A percentile compares a stretch with the other conserved stretches of the same genome.
Conservation (phyloP, 2,797 vertebrate genomes). For the Epinephelus awoara region DNA sequence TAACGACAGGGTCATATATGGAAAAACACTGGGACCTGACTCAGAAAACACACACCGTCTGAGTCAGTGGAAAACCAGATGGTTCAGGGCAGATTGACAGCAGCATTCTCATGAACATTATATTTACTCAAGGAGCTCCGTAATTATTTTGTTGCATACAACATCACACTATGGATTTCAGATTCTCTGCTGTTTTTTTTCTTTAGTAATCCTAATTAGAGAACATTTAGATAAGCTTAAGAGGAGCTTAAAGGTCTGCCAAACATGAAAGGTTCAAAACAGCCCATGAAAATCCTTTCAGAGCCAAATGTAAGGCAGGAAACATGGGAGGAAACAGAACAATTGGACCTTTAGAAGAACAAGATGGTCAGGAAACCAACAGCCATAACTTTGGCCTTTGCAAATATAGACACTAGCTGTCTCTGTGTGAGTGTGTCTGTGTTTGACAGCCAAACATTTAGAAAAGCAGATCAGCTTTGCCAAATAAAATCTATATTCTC, state of each 20-base stretch:
- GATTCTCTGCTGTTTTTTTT: neutral
- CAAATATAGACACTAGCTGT: conserved; percentile 35
- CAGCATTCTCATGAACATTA: conserved; percentile 20
- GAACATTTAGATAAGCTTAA: conserved; percentile 16
- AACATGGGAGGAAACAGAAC: conserved; percentile 62
- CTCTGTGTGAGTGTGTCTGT: neutral
- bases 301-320: conserved; percentile 46
- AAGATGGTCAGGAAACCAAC: conserved; percentile 40
- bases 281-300: neutral
- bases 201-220: conserved; percentile 34
- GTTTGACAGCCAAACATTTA: neutral
- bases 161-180: neutral
- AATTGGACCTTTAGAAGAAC: conserved; percentile 47
- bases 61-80: conserved; percentile 64
- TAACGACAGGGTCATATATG: conserved; percentile 55
- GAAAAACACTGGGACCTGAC: conserved; percentile 68
- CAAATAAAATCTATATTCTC: neutral
- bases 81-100: conserved; percentile 36
- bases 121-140: conserved; percentile 7
- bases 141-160: neutral
- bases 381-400: conserved; percentile 33
- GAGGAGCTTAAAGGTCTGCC: neutral
- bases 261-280: neutral
- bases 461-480: neutral
- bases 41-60: conserved; percentile 46